A percentile compares a stretch with the other conserved stretches of the same genome.
Conservation (phyloP, 2,113 vertebrate genomes). For the Eudorcas thomsonii region DNA sequence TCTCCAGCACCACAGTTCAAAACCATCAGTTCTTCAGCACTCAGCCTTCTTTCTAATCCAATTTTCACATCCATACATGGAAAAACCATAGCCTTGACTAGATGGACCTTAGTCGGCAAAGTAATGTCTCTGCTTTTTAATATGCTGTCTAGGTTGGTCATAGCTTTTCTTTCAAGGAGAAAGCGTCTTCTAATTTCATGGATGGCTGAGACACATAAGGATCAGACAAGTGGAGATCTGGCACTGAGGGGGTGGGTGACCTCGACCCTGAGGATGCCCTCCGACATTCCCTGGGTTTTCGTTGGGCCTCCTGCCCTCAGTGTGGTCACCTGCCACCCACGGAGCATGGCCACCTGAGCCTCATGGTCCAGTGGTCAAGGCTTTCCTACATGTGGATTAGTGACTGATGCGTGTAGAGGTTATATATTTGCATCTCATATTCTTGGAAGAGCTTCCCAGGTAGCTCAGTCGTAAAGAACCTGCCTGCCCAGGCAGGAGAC, state of each 20-base stretch:
- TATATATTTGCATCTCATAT: too few relatives aligned
- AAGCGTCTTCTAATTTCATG: neutral
- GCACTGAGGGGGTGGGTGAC: neutral
- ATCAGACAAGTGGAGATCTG: neutral
- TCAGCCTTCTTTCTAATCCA: neutral
- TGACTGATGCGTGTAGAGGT: rapidly evolving
- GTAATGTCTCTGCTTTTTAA: neutral
- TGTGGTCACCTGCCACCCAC: neutral
- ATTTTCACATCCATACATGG: neutral
- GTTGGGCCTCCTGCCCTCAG: neutral
- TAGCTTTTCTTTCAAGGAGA: neutral
- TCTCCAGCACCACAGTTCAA: neutral
- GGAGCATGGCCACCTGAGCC: neutral
- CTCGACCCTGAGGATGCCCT: neutral
- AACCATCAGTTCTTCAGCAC: neutral
- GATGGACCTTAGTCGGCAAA: neutral
- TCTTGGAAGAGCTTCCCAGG: neutral
- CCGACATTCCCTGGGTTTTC: neutral
- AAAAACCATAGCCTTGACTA: neutral
- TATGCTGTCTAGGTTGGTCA: neutral
- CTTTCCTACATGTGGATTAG: neutral
- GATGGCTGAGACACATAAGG: neutral
- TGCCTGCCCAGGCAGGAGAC: neutral
- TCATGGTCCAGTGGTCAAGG: neutral
- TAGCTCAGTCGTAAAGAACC: neutral